Evolutionary conservation across 2,113 vertebrate genomes (phyloP), one percentile per base, ranked within the genome.

Genomic region (Platysteira castanea): DNA sequence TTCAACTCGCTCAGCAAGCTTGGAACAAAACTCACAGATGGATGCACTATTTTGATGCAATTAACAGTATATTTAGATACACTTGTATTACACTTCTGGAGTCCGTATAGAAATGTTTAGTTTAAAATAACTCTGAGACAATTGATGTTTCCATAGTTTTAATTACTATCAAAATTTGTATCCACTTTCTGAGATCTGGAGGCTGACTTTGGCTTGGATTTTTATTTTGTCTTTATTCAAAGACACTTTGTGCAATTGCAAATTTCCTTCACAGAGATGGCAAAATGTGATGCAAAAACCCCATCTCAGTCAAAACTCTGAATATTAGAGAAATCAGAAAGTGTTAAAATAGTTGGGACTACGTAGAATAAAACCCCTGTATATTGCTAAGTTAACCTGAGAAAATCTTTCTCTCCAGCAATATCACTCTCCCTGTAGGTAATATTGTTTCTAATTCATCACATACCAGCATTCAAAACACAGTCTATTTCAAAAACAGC

Each of bases 1-100:
- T 92, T 65, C 94, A 86, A 94, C 89, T 90, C 7, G 1, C 80
- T 97, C 89, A 94, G 94, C 89, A 95, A 95, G 84, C 93, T 88
- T 19, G 44, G 73, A 96, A 97, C 95, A 95, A 96, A 96, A 87
- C 91, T 91, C 87, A 86, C 90, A 96, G 97, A 97, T 96, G 97
- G 89, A 96, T 94, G 86, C 2, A 74, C 92, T 96, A 90, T 95
- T 96, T 96, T 92, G 78, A 87, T 92, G 86, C 81, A 90, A 95
- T 93, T 95, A 95, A 93, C 86, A 67, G 84, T 91, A 93, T 94
- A 94, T 97, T 97, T 96, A 96, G 87, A 96, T 95, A 89, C 83
- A 93, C 60, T 92, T 87, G 76, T 86, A 86, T 84, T 92, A 81
- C 60, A 84, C 71, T 84, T 94, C 94, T 86, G 50, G 74, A 96